Base-by-base conservation (phyloP, 30 jellyfish, hydroid and myxozoan genomes). In the Cassiopea xamachana region DNA sequence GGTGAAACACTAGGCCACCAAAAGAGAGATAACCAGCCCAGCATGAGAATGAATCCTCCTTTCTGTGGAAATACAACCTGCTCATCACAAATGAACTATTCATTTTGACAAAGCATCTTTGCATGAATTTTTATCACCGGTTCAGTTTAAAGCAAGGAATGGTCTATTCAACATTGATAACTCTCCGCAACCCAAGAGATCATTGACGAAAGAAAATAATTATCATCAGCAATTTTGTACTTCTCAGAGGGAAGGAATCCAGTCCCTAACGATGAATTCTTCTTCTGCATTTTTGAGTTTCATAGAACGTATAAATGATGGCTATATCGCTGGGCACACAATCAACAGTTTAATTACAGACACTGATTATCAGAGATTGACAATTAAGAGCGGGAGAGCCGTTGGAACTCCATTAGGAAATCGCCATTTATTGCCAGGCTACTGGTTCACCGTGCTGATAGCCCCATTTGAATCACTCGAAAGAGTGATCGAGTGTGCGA, bases 381-480 rank as follows among this genome's bases (percentile, higher is more conserved):
- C 97, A 17, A 75, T 94, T 14, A 94, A 87, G 72, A 84, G 79
- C 69, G 97, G 98, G 5, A 90, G 91, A 87, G 98, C 97, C 60
- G 77, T 84, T 68, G 98, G 98, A 12, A 87, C 92, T 16, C 98
- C 98, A 46, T 84, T 94, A 5, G 98, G 97, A 48, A 94, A 90
- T 69, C 85, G 94, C 0, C 98, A 94, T 74, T 68, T 94, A 4
- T 70, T 94, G 39, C 98, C 98, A 10, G 98, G 98, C 13, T 94
- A 94, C 60, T 94, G 98, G 98, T 94, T 94, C 87, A 85, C 95
- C 47, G 98, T 89, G 1, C 81, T 94, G 75, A 94, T 90, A 3
- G 98, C 97, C n/a, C 98, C 98, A 16, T 90, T 89, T 76, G 97
- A 94, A 64, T 87, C 94, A 9, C 78, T 90, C 8, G 90, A 94